phyloP scores from a whole-genome alignment of 2,797 vertebrate genomes.

The Bufotes viridis region DNA sequence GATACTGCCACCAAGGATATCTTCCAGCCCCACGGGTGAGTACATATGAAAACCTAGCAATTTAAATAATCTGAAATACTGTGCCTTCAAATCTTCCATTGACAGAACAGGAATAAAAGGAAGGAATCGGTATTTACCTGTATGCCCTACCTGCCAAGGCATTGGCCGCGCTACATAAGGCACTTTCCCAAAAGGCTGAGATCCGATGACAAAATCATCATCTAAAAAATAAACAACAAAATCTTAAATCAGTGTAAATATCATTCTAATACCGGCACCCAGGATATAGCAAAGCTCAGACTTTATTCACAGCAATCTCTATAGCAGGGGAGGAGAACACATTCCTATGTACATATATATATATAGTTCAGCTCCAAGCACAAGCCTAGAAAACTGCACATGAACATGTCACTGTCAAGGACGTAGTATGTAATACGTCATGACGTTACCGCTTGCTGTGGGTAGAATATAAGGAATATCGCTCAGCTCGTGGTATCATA shows the following conservation, averaged over 20 bases:
- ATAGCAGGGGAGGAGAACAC: background rate
- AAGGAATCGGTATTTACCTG: constrained; percentile 74
- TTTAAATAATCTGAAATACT: too few relatives aligned
- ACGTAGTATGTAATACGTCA: too few relatives aligned
- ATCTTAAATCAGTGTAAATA: background rate
- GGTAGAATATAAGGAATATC: too few relatives aligned
- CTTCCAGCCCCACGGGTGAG: too few relatives aligned
- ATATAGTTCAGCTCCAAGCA: too few relatives aligned
- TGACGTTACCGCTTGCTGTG: too few relatives aligned
- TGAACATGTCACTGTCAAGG: too few relatives aligned
- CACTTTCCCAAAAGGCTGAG: constrained; percentile 68
- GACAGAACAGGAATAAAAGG: background rate
- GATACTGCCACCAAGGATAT: too few relatives aligned
- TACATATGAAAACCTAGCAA: too few relatives aligned
- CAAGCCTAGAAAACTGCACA: too few relatives aligned
- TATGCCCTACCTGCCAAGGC: constrained; percentile 80
- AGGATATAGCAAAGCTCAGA: too few relatives aligned
- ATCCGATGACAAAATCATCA: constrained; percentile 53
- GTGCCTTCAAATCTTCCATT: background rate
- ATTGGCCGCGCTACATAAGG: constrained; percentile 86
- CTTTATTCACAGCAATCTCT: background rate
- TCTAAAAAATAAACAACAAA: background rate
- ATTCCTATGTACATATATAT: background rate
- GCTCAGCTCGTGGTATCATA: too few relatives aligned
- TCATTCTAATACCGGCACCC: background rate